phyloP scores from a whole-genome alignment of 2,888 invertebrate genomes.

The Paralinhomoeus sp. region DNA sequence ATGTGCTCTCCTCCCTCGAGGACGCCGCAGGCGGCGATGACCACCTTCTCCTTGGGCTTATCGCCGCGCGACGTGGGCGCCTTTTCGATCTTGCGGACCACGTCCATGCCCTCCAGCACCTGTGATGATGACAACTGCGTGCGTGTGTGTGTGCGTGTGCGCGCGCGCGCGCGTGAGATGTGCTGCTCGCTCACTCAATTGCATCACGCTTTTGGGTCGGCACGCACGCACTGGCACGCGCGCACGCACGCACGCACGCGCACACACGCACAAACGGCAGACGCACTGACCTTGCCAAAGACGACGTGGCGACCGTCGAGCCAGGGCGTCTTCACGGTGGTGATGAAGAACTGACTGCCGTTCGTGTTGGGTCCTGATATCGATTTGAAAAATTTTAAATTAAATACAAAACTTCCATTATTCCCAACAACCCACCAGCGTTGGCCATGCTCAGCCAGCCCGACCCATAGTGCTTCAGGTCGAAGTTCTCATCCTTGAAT shows the following conservation, averaged over 20 bases:
- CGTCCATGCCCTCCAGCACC: constrained; percentile 54
- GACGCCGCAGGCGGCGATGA: constrained; percentile 48
- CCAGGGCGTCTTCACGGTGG: constrained; percentile 65
- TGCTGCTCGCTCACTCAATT: too few relatives aligned
- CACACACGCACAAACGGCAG: too few relatives aligned
- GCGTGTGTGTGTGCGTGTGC: too few relatives aligned
- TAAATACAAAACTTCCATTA: too few relatives aligned
- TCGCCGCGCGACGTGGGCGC: constrained; percentile 52
- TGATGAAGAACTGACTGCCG: constrained; percentile 81
- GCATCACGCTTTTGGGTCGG: too few relatives aligned
- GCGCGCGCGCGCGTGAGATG: too few relatives aligned
- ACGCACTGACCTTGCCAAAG: constrained; percentile 44
- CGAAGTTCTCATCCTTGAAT: constrained; percentile 14
- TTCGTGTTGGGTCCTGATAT: constrained; percentile 62
- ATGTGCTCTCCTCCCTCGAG: too few relatives aligned
- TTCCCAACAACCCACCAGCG: constrained; percentile 30
- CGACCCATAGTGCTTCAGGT: constrained; percentile 47
- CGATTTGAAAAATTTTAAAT: too few relatives aligned
- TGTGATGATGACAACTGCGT: constrained; percentile 20
- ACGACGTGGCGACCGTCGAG: constrained; percentile 65
- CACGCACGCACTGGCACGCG: too few relatives aligned
- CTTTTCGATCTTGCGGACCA: constrained; percentile 58
- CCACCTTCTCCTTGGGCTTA: constrained; percentile 42
- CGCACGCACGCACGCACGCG: too few relatives aligned
- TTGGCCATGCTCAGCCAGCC: constrained; percentile 84